These are phyloP conservation scores for Drosophila paramelanica DNA, from an alignment of 2,888 invertebrate genomes.

Conservation along the genomic window DNA sequence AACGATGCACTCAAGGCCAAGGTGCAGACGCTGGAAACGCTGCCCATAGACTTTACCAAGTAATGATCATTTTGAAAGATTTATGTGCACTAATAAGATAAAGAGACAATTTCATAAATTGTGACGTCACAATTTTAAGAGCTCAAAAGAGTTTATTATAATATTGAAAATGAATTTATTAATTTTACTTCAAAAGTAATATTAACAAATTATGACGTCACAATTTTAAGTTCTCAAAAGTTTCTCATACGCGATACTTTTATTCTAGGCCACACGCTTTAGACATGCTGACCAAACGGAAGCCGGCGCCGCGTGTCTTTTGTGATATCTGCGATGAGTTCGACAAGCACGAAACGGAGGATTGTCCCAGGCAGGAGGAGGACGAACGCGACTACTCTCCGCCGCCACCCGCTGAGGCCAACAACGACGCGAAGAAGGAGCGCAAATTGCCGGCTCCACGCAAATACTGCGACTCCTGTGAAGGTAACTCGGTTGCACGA, in stretches of 20 bases:
- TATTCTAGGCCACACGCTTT: constrained; percentile 86
- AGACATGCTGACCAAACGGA: constrained; percentile 84
- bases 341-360: constrained; percentile 98
- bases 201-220: too few relatives aligned
- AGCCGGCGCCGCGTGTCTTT: constrained; percentile 92
- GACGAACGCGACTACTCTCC: constrained; percentile 85
- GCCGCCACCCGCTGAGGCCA: constrained; percentile 59
- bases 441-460: constrained; percentile 86
- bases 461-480: constrained; percentile 97
- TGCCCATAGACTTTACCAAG: constrained; percentile 85
- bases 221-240: too few relatives aligned
- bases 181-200: too few relatives aligned
- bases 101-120: too few relatives aligned
- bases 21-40: constrained; percentile 90
- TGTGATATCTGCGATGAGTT: constrained; percentile 99
- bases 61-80: constrained; percentile 73
- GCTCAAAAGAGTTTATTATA: too few relatives aligned
- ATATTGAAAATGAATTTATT: too few relatives aligned
- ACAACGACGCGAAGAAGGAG: constrained; percentile 77
- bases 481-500: constrained; percentile 87
- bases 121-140: too few relatives aligned
- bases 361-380: constrained; percentile 94
- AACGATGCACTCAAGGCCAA: constrained; percentile 93
- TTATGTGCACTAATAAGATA: too few relatives aligned
- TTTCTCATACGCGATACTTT: not conserved